Conservation (phyloP, 2,797 vertebrate species). For the Lacerta viridis region DNA sequence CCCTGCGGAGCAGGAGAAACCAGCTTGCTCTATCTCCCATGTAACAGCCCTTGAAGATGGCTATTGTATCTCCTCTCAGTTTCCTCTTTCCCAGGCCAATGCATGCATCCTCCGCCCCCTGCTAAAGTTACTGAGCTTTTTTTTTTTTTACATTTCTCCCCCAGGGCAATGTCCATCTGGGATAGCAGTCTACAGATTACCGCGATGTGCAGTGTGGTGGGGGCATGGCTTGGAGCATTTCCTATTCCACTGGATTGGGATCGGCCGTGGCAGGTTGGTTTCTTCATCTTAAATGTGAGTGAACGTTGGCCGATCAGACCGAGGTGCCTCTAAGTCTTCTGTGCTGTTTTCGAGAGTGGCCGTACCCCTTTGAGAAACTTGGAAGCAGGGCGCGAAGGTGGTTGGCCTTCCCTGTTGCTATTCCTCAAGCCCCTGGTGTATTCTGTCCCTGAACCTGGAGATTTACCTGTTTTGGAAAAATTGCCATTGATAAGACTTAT, state of each 20-base stretch:
- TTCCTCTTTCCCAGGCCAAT: not conserved
- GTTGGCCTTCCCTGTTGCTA: not conserved
- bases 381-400: not conserved
- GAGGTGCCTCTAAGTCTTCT: not conserved
- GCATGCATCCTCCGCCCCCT: not conserved
- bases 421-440: not conserved
- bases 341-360: not conserved
- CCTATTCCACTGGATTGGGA: conserved; percentile 90
- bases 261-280: conserved; percentile 87
- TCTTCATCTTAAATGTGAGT: not conserved
- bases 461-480: not conserved
- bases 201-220: conserved; percentile 87
- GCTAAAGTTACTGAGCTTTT: conserved; percentile 35
- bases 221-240: conserved; percentile 95
- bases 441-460: not conserved
- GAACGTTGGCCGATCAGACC: conserved; percentile 33
- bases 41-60: too few relatives aligned
- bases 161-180: conserved; percentile 93
- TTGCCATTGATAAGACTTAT: not conserved
- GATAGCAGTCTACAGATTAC: conserved; percentile 96
- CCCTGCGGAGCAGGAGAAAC: too few relatives aligned
- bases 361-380: not conserved
- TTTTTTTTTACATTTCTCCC: conserved; percentile 5
- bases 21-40: too few relatives aligned
- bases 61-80: too few relatives aligned